Percentiles rank a stretch among this genome's conserved stretches.
These are phyloP conservation scores for Lasioglossum vierecki DNA, from an alignment of 2,888 invertebrate genomes.

Conservation along the genomic window DNA sequence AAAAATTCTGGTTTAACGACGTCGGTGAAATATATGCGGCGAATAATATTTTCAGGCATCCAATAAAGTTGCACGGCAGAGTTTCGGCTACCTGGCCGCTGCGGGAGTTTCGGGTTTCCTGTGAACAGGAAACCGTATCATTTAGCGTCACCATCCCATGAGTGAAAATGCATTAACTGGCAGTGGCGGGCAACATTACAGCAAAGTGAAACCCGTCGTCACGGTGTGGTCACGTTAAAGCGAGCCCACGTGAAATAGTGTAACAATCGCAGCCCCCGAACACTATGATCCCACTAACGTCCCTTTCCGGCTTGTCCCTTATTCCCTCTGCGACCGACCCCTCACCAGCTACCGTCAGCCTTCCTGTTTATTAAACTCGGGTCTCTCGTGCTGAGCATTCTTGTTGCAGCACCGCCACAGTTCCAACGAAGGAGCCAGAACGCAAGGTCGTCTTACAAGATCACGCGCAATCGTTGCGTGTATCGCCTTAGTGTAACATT, in stretches of 20 bases:
- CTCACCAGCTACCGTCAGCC: conserved; percentile 21
- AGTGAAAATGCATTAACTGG: conserved; percentile 56
- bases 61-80: conserved; percentile 17
- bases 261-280: conserved; percentile 43
- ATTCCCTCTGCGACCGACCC: conserved; percentile 19
- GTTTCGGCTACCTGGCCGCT: conserved; percentile 35
- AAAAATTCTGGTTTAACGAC: not conserved
- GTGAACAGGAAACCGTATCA: conserved; percentile 60
- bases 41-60: conserved; percentile 23
- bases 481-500: not conserved
- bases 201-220: conserved; percentile 61
- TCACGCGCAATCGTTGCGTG: conserved; percentile 20
- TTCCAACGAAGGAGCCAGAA: not conserved
- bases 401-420: not conserved
- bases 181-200: conserved; percentile 48
- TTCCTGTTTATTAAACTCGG: conserved; percentile 18
- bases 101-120: conserved; percentile 47
- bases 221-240: conserved; percentile 57
- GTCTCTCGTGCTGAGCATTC: not conserved
- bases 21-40: conserved; percentile 23
- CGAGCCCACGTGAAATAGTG: conserved; percentile 44
- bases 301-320: conserved; percentile 38
- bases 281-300: conserved; percentile 39
- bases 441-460: conserved; percentile 5
- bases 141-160: conserved; percentile 45